These are phyloP conservation scores for Rhinogobio ventralis DNA, from an alignment of 2,797 vertebrate genomes.

Conservation along the genomic window DNA sequence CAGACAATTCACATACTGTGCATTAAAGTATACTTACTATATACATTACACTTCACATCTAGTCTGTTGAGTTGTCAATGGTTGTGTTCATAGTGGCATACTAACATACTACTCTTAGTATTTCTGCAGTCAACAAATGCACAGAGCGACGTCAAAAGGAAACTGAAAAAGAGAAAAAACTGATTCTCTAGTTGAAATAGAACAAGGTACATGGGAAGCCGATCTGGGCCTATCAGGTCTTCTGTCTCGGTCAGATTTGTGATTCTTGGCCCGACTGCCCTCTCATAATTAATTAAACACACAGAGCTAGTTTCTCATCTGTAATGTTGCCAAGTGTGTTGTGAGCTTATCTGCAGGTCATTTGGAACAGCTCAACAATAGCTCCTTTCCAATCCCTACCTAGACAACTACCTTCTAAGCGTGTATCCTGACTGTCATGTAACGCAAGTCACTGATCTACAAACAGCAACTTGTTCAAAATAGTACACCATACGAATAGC, in stretches of 20 bases:
- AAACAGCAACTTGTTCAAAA: background rate
- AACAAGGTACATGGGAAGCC: conserved; percentile 25
- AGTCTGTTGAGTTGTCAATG: background rate
- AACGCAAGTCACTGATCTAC: background rate
- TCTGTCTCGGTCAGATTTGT: conserved; percentile 37
- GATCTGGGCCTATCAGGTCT: conserved; percentile 23
- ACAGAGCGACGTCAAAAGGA: background rate
- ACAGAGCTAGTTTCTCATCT: conserved; percentile 72
- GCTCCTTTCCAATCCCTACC: conserved; percentile 2
- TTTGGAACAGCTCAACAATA: conserved; percentile 66
- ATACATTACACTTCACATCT: too few relatives aligned
- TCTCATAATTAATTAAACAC: conserved; percentile 77
- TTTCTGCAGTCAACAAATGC: background rate
- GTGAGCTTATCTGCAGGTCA: conserved; percentile 73
- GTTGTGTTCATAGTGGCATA: background rate
- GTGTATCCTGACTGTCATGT: background rate
- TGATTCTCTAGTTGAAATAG: conserved; percentile 35
- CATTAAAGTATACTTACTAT: too few relatives aligned
- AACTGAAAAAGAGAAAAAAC: background rate
- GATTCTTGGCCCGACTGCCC: conserved; percentile 37
- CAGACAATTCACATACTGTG: too few relatives aligned
- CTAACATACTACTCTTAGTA: background rate
- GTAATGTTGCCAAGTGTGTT: conserved; percentile 73
- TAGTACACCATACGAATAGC: background rate
- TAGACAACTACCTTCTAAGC: too few relatives aligned